Evolutionary conservation across 2,888 invertebrate species (phyloP).

Genomic region (Drosophila kuntzei): DNA sequence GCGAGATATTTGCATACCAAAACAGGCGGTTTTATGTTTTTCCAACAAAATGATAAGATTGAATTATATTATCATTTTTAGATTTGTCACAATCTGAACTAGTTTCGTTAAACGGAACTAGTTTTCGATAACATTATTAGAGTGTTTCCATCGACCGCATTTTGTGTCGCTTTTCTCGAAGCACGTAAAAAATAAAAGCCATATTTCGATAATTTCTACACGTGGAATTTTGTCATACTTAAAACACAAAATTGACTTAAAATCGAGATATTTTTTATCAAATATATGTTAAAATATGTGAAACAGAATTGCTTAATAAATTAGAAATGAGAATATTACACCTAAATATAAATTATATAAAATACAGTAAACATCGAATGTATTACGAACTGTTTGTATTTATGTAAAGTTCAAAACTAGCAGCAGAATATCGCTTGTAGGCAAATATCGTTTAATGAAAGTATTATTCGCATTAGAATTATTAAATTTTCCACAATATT

Average conservation of each 20-base stretch:
- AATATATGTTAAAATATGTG: background rate
- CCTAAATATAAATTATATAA: background rate
- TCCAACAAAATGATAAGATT: conserved; percentile 42
- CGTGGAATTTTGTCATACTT: background rate
- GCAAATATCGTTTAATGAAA: too few species aligned
- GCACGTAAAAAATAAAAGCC: background rate
- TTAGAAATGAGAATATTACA: background rate
- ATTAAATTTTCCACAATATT: too few species aligned
- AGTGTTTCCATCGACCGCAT: conserved; percentile 10
- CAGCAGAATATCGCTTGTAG: too few species aligned
- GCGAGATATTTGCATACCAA: conserved; percentile 10
- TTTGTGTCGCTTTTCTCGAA: background rate
- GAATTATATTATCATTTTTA: conserved; percentile 57
- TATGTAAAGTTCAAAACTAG: background rate
- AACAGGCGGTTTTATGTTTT: conserved; percentile 30
- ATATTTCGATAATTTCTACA: conserved; percentile 15
- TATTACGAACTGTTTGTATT: background rate
- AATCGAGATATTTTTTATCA: too few species aligned
- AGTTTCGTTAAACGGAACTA: conserved; percentile 35
- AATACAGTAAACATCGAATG: background rate
- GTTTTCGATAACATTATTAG: conserved; percentile 8
- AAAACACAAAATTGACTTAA: too few species aligned
- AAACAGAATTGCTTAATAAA: background rate
- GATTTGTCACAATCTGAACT: conserved; percentile 53
- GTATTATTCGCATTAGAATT: too few species aligned